Evolutionary conservation across 1,140 invertebrate species (phyloP), one percentile per base, ranked within the genome.

Genomic region (Pomacea maculata): DNA sequence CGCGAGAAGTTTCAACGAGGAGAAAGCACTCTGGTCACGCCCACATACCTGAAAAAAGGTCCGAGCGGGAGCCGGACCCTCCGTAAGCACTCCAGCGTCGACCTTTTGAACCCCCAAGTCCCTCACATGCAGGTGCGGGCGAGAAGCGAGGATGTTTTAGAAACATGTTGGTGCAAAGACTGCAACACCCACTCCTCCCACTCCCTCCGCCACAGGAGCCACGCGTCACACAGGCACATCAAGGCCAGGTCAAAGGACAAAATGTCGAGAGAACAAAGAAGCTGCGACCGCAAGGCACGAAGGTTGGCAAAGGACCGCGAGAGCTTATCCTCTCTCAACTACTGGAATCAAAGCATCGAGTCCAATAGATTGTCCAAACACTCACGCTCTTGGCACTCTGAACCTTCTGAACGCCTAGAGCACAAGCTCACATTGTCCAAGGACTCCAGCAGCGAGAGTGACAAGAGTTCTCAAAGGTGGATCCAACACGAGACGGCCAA

Each of bases 381-480:
- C 57, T 61, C 57, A 11, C 57, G 15, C 57, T 61, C 57, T 11
- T 61, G 57, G 57, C 57, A 61, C 8, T 61, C 57, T 11, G 11
- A 61, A 11, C 15, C 57, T 17, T 11, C 15, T 8, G 57, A 61
- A 14, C 57, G 57, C 57, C 57, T 61, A 14, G 73, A n/a, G 10
- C 72, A 52, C 1, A 72, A 72, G n/a, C 21, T 75, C 21, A 63
- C 7, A 1, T 25, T 57, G n/a, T 45, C 54, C 29, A 76, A 78
- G 45, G 70, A n/a, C 25, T 81, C 80, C 68, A 81, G 80, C 75
- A 72, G 75, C 1, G 78, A 83, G 54, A 80, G 72, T 67, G 81
- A 79, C 45, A 52, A 72, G 61, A 14, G 5, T 55, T 15, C n/a
- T 67, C 57, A 19, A 12, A 78, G 75, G 29, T 11, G n/a, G 21